These are phyloP conservation scores for Allophyes oxyacanthae DNA, from an alignment of 2,888 invertebrate species.

Conservation along the genomic window DNA sequence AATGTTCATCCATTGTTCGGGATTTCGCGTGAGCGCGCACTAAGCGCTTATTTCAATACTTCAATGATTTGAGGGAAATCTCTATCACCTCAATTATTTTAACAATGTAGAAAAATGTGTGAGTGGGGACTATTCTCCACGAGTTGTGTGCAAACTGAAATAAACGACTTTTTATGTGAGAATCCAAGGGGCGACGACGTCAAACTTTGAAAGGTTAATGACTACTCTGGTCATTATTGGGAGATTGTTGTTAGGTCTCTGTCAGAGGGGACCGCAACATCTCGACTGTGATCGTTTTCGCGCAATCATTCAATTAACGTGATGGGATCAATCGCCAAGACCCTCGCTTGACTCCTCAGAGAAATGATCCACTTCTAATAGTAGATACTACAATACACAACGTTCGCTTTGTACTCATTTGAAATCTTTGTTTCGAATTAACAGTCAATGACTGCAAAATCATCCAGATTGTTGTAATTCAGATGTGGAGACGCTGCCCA, in stretches of 20 bases:
- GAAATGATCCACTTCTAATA: constrained; percentile 79
- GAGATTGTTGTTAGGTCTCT: constrained; percentile 71
- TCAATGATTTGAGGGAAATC: constrained; percentile 45
- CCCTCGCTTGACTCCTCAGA: constrained; percentile 82
- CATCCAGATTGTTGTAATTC: neutral
- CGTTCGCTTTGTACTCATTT: constrained; percentile 16
- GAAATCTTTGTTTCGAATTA: neutral
- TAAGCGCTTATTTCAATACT: constrained; percentile 42
- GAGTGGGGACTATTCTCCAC: constrained; percentile 14
- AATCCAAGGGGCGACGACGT: constrained; percentile 42
- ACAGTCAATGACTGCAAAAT: too few species aligned
- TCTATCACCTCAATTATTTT: constrained; percentile 37
- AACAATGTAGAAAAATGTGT: constrained; percentile 36
- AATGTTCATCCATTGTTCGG: constrained; percentile 68
- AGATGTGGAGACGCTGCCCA: constrained; percentile 10
- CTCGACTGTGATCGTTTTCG: constrained; percentile 82
- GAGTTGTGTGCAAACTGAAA: constrained; percentile 42
- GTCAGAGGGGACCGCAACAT: constrained; percentile 77
- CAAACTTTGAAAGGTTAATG: constrained; percentile 76
- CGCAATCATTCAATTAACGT: constrained; percentile 89
- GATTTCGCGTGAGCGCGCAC: constrained; percentile 58
- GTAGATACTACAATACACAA: constrained; percentile 36
- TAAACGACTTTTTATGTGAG: constrained; percentile 42
- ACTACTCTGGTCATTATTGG: constrained; percentile 73
- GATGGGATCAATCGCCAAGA: constrained; percentile 86